Percentiles rank a stretch among this genome's conserved stretches.
phyloP scores from a whole-genome alignment of 2,113 vertebrate species.

The Prinia subflava region DNA sequence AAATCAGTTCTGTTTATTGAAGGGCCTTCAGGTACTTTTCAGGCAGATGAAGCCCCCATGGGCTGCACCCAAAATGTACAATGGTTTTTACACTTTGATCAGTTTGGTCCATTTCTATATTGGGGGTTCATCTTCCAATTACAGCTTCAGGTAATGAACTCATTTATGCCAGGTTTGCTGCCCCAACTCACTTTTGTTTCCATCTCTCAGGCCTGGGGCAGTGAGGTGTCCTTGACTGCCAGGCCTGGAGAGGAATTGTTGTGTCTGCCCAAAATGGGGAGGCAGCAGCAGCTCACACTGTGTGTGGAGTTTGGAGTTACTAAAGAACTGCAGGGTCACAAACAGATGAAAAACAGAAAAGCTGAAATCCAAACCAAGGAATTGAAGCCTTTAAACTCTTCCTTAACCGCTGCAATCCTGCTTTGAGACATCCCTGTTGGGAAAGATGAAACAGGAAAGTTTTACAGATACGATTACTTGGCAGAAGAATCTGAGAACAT shows the following conservation, averaged over 20 bases:
- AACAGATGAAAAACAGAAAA: fast-evolving
- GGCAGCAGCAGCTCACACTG: neutral
- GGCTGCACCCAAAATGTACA: neutral
- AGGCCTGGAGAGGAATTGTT: neutral
- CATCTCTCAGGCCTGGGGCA: neutral
- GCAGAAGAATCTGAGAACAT: too few species aligned
- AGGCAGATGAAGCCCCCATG: neutral
- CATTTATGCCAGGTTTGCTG: neutral
- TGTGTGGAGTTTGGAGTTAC: neutral
- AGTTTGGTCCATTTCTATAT: neutral
- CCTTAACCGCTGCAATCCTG: neutral
- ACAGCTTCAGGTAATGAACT: neutral
- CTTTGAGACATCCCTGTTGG: too few species aligned
- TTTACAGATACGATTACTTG: too few species aligned
- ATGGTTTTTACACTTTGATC: neutral
- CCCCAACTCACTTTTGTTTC: neutral
- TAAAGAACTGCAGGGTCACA: neutral
- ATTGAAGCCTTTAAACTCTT: neutral
- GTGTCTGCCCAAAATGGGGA: neutral
- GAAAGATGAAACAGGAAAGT: too few species aligned
- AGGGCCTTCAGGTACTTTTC: neutral
- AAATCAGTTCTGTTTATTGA: neutral
- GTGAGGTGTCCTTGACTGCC: neutral
- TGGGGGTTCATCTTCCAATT: neutral
- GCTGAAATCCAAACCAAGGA: neutral